phyloP scores from a whole-genome alignment of 2,888 invertebrate species.

The Leucophenga maculata region DNA sequence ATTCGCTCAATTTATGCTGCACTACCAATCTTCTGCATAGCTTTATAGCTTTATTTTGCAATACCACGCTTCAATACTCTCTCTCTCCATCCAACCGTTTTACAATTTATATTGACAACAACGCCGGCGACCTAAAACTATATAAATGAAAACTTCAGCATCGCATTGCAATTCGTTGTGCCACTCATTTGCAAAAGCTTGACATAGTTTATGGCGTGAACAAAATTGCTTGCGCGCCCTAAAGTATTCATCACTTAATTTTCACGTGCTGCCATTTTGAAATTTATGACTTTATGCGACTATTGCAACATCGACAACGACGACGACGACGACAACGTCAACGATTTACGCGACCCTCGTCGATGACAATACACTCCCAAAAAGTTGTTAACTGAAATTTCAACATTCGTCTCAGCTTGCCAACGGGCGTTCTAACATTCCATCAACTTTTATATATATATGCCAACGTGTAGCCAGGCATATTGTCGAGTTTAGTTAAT shows the following conservation, averaged over 20 bases:
- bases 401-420: neutral
- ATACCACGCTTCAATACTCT: slow-evolving; percentile 25
- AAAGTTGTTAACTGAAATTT: slow-evolving; percentile 50
- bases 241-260: slow-evolving; percentile 63
- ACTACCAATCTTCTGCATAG: too few species aligned
- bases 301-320: slow-evolving; percentile 36
- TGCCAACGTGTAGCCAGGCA: neutral
- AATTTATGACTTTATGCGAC: slow-evolving; percentile 61
- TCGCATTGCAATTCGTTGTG: neutral
- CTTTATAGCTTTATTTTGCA: neutral
- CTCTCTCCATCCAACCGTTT: slow-evolving; percentile 50
- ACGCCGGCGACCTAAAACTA: slow-evolving; percentile 53
- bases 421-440: neutral
- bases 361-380: neutral
- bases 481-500: slow-evolving; percentile 9
- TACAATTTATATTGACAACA: slow-evolving; percentile 55
- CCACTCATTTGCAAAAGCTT: neutral
- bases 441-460: neutral
- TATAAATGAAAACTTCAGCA: neutral
- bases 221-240: slow-evolving; percentile 36
- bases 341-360: slow-evolving; percentile 8
- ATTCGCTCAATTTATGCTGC: too few species aligned
- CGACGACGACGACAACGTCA: slow-evolving; percentile 44
- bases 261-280: slow-evolving; percentile 61
- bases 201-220: slow-evolving; percentile 45